A percentile compares a stretch with the other conserved stretches of the same genome.
Conservation (phyloP, 2,888 invertebrate genomes). For the Drosophila borealis region DNA sequence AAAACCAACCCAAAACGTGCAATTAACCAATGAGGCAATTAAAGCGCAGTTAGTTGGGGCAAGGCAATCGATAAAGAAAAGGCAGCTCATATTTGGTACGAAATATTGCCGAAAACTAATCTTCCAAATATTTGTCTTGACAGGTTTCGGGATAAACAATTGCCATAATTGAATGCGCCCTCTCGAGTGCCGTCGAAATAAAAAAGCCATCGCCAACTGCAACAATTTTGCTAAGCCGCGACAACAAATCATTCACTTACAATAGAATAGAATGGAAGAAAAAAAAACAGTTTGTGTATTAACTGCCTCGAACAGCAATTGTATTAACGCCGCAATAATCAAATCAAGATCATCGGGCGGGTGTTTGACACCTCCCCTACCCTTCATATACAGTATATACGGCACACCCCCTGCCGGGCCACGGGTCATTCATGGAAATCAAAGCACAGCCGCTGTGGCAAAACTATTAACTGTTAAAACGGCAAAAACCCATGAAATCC, state of each 20-base stretch:
- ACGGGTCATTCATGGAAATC: constrained; percentile 60
- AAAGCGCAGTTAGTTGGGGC: constrained; percentile 45
- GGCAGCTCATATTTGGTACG: constrained; percentile 1
- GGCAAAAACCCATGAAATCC: constrained; percentile 66
- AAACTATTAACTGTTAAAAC: constrained; percentile 81
- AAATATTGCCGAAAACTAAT: constrained; percentile 44
- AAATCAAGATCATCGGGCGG: constrained; percentile 77
- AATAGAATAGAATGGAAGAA: constrained; percentile 24
- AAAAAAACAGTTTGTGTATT: constrained; percentile 52
- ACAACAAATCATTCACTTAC: constrained; percentile 49
- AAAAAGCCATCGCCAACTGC: constrained; percentile 69
- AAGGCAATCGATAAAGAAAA: constrained; percentile 22
- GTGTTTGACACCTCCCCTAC: constrained; percentile 51
- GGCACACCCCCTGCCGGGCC: constrained; percentile 15
- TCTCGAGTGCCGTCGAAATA: constrained; percentile 36
- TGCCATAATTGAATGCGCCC: constrained; percentile 56
- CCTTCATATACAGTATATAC: background rate
- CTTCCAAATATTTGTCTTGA: constrained; percentile 20
- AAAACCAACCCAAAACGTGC: constrained; percentile 38
- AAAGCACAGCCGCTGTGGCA: constrained; percentile 69
- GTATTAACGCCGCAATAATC: constrained; percentile 79
- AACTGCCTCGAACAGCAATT: constrained; percentile 72
- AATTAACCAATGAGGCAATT: constrained; percentile 65
- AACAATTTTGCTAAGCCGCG: constrained; percentile 64
- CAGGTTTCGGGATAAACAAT: constrained; percentile 59